Base-by-base conservation (phyloP, 2,113 vertebrate species). In the Anoura caudifer region DNA sequence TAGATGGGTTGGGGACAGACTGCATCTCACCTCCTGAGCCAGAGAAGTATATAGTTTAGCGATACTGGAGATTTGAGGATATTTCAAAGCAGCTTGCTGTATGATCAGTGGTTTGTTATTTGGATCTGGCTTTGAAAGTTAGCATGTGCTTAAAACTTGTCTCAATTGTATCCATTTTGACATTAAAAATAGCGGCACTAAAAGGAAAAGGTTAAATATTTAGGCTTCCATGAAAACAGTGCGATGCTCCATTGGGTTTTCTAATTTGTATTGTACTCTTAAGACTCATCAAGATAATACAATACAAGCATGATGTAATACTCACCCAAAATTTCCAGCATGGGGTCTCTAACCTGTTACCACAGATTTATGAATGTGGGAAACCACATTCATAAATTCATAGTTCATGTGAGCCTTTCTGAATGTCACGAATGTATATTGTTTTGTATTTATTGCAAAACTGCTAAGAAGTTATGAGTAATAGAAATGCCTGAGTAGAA, bases 371-470 rank as follows among this genome's bases (percentile, higher is more conserved):
- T 24, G 56, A 59, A 59, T 59, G 56, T 38, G 69, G 54, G 31
- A 86, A 79, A 33, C 24, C 26, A 17, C 56, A 22, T 79, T 81
- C 70, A 67, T 73, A 73, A 31, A 36, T 3, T 86, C 79, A 84
- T 10, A 31, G 82, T n/a, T 82, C 73, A 36, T 20, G 22, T 52
- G 28, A 86, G 54, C 45, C 80, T 70, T 80, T 84, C 59, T 81
- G 89, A 94, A 81, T 56, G 33, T 80, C 79, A 83, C 50, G 41
- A 24, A 75, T 54, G 54, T 63, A 33, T 77, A 63, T 56, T 47
- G 67, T 70, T 87, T 72, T 92, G 43, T 88, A 82, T 92, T 87
- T 80, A 81, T 79, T 63, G 38, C 70, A 93, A 88, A 94, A 73
- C 33, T 1, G 26, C 81, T 85, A 77, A 90, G 92, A 73, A 67